A percentile compares a stretch with the other conserved stretches of the same genome.
These are phyloP conservation scores for Pantala flavescens DNA, from an alignment of 1,140 invertebrate genomes.

Conservation along the genomic window DNA sequence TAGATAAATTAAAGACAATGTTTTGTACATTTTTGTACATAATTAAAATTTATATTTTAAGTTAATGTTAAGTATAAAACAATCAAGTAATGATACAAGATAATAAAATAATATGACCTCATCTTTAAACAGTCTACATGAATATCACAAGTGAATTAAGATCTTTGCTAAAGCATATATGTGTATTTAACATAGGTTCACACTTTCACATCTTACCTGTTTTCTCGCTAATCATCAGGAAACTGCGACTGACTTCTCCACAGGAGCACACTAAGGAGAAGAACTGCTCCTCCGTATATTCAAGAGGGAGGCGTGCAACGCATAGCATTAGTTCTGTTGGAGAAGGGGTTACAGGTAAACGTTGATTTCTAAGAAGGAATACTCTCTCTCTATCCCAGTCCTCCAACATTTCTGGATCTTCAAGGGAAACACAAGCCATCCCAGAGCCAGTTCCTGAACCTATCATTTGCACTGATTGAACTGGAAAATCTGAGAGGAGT, in stretches of 20 bases:
- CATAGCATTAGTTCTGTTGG: conserved; percentile 44
- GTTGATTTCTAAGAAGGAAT: conserved; percentile 34
- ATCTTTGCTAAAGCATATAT: no score
- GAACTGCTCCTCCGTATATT: conserved; percentile 41
- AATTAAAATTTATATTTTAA: no score
- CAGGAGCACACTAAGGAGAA: conserved; percentile 35
- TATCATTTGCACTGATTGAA: conserved; percentile 30
- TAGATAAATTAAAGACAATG: no score
- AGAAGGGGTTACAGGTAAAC: conserved; percentile 36
- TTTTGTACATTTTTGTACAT: no score
- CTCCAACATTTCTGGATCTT: conserved; percentile 33
- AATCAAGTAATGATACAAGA: no score
- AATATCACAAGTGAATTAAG: no score
- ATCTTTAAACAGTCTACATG: no score
- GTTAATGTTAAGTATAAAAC: no score
- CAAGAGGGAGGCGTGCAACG: conserved; percentile 40
- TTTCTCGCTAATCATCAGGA: conserved; percentile 44
- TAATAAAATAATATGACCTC: no score
- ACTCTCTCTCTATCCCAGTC: conserved; percentile 32
- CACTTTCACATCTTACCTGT: conserved; percentile 40
- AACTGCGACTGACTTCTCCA: conserved; percentile 39
- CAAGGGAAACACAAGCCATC: conserved; percentile 31
- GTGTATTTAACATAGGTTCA: no score
- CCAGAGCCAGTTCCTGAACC: conserved; percentile 30
- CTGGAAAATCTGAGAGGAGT: conserved; percentile 31